These are phyloP conservation scores for Paracentrotus lividus DNA, from an alignment of 53 echinoderm and acorn worm species.

Conservation along the genomic window DNA sequence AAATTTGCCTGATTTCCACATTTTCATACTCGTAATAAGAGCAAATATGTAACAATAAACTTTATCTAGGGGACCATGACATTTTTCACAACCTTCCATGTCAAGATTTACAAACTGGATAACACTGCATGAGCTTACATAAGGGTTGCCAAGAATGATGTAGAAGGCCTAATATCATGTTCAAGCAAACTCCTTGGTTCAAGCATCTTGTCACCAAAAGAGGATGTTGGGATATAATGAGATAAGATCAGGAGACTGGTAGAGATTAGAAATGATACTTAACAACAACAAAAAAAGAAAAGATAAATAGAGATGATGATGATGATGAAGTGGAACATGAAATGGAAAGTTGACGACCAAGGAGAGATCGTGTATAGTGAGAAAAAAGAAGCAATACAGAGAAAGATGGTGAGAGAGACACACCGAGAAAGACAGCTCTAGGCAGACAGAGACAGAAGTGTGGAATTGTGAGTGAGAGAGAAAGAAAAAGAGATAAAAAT, in stretches of 20 bases:
- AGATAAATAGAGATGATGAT: not conserved
- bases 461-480: not conserved
- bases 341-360: too few relatives aligned
- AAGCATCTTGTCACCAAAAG: not conserved
- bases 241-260: conserved; percentile 37
- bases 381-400: not conserved
- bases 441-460: not conserved
- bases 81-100: not conserved
- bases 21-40: not conserved
- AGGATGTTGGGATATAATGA: not conserved
- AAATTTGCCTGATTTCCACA: not conserved
- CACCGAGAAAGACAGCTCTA: too few relatives aligned
- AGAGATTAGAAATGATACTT: not conserved
- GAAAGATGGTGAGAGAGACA: too few relatives aligned
- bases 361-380: too few relatives aligned
- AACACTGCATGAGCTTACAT: not conserved
- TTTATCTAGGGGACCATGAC: not conserved
- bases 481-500: not conserved
- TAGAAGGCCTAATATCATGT: not conserved
- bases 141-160: conserved; percentile 10
- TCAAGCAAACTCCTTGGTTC: too few relatives aligned
- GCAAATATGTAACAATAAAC: not conserved
- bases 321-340: not conserved
- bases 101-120: not conserved
- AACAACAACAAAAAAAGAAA: not conserved